A percentile compares a stretch with the other conserved stretches of the same genome.
Conservation (phyloP, 2,113 vertebrate species). For the Coryphaenoides rupestris region DNA sequence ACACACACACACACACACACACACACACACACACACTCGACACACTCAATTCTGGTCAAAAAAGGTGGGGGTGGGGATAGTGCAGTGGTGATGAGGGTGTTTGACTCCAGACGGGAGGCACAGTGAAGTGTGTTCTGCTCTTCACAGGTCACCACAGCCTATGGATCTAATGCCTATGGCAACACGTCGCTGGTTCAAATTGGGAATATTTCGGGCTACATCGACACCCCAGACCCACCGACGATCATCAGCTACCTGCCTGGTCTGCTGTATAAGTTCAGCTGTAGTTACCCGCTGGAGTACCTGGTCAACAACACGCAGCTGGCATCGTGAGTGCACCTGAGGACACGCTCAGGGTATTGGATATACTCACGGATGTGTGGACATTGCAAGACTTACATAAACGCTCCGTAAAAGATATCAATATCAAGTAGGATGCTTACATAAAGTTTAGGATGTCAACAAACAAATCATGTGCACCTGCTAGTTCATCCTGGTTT, state of each 20-base stretch:
- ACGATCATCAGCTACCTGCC: constrained; percentile 96
- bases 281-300: constrained; percentile 95
- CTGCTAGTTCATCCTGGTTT: no score
- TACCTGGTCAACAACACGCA: constrained; percentile 97
- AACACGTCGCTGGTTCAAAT: constrained; percentile 91
- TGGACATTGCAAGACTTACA: no score
- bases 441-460: no score
- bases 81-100: no score
- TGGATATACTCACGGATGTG: background rate
- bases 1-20: no score
- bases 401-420: no score
- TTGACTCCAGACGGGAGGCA: no score
- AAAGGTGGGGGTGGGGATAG: no score
- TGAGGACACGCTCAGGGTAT: constrained; percentile 1
- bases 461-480: no score
- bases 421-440: no score
- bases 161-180: constrained; percentile 84
- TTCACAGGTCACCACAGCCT: constrained; percentile 84
- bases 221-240: constrained; percentile 93
- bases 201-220: constrained; percentile 93
- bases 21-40: no score
- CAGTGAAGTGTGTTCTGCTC: background rate
- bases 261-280: constrained; percentile 94
- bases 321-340: constrained; percentile 89
- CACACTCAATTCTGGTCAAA: no score